These are phyloP conservation scores for Gobiocypris rarus DNA, from an alignment of 2,113 vertebrate species.

Conservation along the genomic window DNA sequence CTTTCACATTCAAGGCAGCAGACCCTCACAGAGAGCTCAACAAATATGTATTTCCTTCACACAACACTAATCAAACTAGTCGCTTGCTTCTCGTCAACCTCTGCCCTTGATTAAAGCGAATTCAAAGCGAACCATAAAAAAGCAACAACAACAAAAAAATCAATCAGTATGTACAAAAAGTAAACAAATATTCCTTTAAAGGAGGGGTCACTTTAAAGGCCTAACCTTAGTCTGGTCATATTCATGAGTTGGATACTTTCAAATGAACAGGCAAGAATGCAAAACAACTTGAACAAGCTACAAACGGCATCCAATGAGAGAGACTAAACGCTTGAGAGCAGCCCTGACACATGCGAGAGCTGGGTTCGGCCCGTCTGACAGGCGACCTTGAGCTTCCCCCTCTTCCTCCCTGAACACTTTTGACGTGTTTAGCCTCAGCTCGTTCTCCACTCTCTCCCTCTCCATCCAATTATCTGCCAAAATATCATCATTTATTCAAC, in stretches of 20 bases:
- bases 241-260: neutral
- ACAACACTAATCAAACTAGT: too few relatives aligned
- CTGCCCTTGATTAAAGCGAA: too few relatives aligned
- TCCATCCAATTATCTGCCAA: slow-evolving; percentile 41
- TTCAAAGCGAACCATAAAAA: neutral
- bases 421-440: slow-evolving; percentile 2
- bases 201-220: neutral
- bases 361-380: neutral
- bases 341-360: neutral
- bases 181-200: too few relatives aligned
- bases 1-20: too few relatives aligned
- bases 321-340: slow-evolving; percentile 1
- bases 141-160: neutral
- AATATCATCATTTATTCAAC: slow-evolving; percentile 51
- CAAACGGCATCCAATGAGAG: neutral
- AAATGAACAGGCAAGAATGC: neutral
- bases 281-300: neutral
- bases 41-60: too few relatives aligned
- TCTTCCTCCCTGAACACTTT: slow-evolving; percentile 6
- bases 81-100: too few relatives aligned
- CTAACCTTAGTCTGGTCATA: neutral
- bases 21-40: too few relatives aligned
- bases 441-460: neutral
- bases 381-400: slow-evolving; percentile 8
- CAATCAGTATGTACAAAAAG: too few relatives aligned